Evolutionary conservation across 2,888 invertebrate genomes (phyloP).

Genomic region (Eupeodes luniger): DNA sequence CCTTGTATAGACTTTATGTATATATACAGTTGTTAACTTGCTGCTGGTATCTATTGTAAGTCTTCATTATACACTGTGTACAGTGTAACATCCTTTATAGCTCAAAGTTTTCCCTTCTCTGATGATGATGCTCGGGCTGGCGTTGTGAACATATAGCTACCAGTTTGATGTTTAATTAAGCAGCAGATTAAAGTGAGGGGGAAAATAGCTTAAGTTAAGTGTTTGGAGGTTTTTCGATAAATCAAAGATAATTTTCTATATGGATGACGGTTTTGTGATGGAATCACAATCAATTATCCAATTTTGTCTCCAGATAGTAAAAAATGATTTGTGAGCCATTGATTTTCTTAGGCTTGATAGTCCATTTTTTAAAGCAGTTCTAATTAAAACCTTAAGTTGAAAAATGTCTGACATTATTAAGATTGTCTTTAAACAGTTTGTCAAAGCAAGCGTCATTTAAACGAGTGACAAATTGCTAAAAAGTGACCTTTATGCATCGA

Average conservation of each 20-base stretch:
- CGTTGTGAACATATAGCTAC: constrained; percentile 8
- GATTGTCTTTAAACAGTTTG: too few relatives aligned
- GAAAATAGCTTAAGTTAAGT: constrained; percentile 31
- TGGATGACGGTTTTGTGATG: background rate
- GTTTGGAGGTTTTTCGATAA: constrained; percentile 35
- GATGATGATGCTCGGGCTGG: background rate
- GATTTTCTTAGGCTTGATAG: too few relatives aligned
- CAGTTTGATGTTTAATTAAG: constrained; percentile 65
- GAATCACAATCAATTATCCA: background rate
- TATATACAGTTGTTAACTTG: constrained; percentile 6
- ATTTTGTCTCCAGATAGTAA: background rate
- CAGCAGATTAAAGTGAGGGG: constrained; percentile 52
- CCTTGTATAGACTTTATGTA: background rate
- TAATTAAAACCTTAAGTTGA: too few relatives aligned
- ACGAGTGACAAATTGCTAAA: too few relatives aligned
- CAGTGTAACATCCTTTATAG: constrained; percentile 34
- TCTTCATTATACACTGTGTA: constrained; percentile 39
- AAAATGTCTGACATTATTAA: too few relatives aligned
- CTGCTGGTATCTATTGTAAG: constrained; percentile 40
- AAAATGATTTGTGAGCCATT: too few relatives aligned
- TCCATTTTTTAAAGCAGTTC: too few relatives aligned
- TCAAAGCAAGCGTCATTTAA: too few relatives aligned
- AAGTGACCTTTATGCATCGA: too few relatives aligned
- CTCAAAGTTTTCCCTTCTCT: constrained; percentile 24
- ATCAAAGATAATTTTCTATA: constrained; percentile 7